phyloP scores from a whole-genome alignment of 2,113 vertebrate genomes.

The Amia ocellicauda region DNA sequence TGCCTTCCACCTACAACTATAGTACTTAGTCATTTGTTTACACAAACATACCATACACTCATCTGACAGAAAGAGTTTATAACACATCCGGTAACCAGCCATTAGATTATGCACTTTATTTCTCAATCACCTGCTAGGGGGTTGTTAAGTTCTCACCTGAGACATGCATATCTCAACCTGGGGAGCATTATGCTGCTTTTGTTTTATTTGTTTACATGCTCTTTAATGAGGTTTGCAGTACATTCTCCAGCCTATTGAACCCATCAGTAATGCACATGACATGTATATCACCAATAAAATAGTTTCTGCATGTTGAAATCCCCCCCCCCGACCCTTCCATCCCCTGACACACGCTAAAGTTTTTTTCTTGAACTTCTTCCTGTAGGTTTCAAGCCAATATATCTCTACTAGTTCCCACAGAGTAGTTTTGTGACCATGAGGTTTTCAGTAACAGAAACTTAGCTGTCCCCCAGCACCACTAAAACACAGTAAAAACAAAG shows the following conservation, averaged over 20 bases:
- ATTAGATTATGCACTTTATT: background rate
- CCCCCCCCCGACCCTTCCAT: constrained; percentile 2
- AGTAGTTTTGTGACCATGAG: constrained; percentile 23
- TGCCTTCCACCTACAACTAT: no score
- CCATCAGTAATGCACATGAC: constrained; percentile 4
- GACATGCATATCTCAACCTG: background rate
- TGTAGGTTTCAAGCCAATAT: constrained; percentile 15
- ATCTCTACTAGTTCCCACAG: constrained; percentile 13
- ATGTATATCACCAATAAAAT: constrained; percentile 16
- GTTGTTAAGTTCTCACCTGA: background rate
- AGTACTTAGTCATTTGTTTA: no score
- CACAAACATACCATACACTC: no score
- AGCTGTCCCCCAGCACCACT: background rate
- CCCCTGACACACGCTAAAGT: constrained; percentile 12
- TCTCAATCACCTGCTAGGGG: constrained; percentile 3
- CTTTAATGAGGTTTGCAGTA: constrained; percentile 2
- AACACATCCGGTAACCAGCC: no score
- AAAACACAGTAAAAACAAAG: background rate
- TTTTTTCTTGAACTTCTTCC: constrained; percentile 14
- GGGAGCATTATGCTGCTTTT: background rate
- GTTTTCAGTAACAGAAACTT: constrained; percentile 12
- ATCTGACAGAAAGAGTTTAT: no score
- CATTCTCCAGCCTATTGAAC: constrained; percentile 9
- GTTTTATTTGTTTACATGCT: constrained; percentile 12
- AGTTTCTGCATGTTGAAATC: constrained; percentile 25